phyloP scores from a whole-genome alignment of 2,888 invertebrate species.

The Apodemia zela region DNA sequence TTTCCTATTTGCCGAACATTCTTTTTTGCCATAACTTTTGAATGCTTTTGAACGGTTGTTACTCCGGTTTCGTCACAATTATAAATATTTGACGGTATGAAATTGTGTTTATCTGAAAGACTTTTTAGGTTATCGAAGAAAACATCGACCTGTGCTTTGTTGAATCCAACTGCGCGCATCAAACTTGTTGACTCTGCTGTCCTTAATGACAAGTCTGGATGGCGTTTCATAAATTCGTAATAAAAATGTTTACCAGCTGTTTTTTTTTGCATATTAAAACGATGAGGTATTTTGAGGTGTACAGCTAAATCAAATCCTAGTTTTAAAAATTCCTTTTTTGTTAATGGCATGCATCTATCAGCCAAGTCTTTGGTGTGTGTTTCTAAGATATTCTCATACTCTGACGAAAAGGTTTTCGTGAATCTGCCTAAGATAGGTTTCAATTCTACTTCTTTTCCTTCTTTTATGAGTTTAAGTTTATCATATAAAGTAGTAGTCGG shows the following conservation, averaged over 20 bases:
- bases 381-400: constrained; percentile 23
- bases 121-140: constrained; percentile 29
- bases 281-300: constrained; percentile 20
- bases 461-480: constrained; percentile 26
- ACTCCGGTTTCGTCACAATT: constrained; percentile 37
- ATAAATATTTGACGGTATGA: constrained; percentile 33
- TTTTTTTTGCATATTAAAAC: too few species aligned
- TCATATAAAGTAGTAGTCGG: constrained; percentile 33
- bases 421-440: constrained; percentile 23
- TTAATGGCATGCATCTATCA: constrained; percentile 24
- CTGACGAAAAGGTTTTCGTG: constrained; percentile 24
- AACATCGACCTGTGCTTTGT: constrained; percentile 33
- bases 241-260: background rate
- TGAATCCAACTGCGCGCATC: constrained; percentile 32
- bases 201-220: constrained; percentile 29
- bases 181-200: constrained; percentile 32
- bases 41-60: constrained; percentile 31
- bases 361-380: constrained; percentile 23
- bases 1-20: constrained; percentile 30
- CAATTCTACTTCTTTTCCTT: constrained; percentile 29
- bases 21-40: constrained; percentile 19
- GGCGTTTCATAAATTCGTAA: constrained; percentile 23
- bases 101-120: constrained; percentile 29
- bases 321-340: constrained; percentile 26
- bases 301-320: constrained; percentile 24